Conservation (phyloP, 1,140 invertebrate genomes). For the Drepana arcuata region DNA sequence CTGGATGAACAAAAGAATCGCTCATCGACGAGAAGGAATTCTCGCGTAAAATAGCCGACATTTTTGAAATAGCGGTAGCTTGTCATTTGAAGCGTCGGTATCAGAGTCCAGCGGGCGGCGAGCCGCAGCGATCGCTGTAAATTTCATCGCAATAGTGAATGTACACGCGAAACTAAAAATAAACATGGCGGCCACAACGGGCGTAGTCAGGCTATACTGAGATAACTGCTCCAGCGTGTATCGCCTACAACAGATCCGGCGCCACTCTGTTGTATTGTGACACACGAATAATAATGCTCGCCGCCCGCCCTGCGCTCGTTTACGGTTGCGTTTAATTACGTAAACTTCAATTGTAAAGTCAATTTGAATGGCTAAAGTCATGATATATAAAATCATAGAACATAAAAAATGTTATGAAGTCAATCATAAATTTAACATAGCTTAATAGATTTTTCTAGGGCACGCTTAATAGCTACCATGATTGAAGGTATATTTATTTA, state of each 20-base stretch:
- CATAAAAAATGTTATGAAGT: too few species aligned
- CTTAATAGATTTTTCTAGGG: too few species aligned
- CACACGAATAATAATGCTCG: conserved; percentile 35
- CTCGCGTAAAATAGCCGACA: conserved; percentile 53
- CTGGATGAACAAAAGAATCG: conserved; percentile 41
- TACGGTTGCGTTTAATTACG: background rate
- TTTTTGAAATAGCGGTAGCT: conserved; percentile 57
- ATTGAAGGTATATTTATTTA: too few species aligned
- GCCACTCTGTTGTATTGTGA: conserved; percentile 33
- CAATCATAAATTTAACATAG: too few species aligned
- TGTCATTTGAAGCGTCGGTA: conserved; percentile 51
- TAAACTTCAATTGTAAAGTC: too few species aligned
- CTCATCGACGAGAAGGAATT: conserved; percentile 36
- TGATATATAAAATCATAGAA: too few species aligned
- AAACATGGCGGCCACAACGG: conserved; percentile 51
- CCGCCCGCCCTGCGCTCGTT: conserved; percentile 21
- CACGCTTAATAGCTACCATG: too few species aligned
- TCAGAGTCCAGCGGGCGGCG: conserved; percentile 40
- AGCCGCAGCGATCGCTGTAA: conserved; percentile 54
- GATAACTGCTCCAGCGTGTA: conserved; percentile 47
- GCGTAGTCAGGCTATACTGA: conserved; percentile 51
- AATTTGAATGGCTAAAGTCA: too few species aligned
- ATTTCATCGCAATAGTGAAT: conserved; percentile 60
- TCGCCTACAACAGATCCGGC: conserved; percentile 32
- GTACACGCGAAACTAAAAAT: conserved; percentile 62